Evolutionary conservation across 2,113 vertebrate genomes (phyloP).

Genomic region (Pangasianodon hypophthalmus): DNA sequence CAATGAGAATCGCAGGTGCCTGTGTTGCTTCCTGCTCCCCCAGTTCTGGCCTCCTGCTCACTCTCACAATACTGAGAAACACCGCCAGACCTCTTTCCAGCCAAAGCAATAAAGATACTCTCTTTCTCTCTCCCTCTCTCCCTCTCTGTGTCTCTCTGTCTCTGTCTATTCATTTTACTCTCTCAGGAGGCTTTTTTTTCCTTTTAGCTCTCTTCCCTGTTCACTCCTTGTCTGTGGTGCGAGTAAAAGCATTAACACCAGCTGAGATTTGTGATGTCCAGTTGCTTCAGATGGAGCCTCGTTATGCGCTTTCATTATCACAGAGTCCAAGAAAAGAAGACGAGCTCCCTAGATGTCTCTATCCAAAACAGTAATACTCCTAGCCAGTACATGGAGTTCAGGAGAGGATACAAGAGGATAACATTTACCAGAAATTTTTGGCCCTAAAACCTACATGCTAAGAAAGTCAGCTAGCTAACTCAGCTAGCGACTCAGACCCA

Average conservation of each 20-base stretch:
- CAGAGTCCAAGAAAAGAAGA: slow-evolving; percentile 51
- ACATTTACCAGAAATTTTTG: background rate
- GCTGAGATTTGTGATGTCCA: slow-evolving; percentile 8
- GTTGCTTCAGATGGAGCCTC: background rate
- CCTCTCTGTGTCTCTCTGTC: background rate
- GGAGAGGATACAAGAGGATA: background rate
- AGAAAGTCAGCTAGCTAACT: background rate
- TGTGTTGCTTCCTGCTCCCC: slow-evolving; percentile 70
- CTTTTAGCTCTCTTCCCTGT: background rate
- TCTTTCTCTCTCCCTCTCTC: background rate
- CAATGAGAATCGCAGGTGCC: slow-evolving; percentile 79
- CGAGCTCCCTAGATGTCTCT: slow-evolving; percentile 60
- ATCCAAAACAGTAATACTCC: slow-evolving; percentile 32
- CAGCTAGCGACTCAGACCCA: background rate
- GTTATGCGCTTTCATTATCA: slow-evolving; percentile 36
- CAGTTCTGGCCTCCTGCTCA: slow-evolving; percentile 66
- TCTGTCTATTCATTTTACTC: background rate
- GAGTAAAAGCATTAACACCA: slow-evolving; percentile 33
- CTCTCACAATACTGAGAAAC: slow-evolving; percentile 57
- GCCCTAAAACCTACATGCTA: background rate
- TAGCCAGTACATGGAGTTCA: slow-evolving; percentile 47
- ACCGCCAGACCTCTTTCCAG: slow-evolving; percentile 57
- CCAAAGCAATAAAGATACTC: slow-evolving; percentile 49
- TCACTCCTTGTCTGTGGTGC: slow-evolving; percentile 12
- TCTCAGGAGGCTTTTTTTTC: background rate